Evolutionary conservation across 2,797 vertebrate species (phyloP).

Genomic region (Phoeniculus purpureus): DNA sequence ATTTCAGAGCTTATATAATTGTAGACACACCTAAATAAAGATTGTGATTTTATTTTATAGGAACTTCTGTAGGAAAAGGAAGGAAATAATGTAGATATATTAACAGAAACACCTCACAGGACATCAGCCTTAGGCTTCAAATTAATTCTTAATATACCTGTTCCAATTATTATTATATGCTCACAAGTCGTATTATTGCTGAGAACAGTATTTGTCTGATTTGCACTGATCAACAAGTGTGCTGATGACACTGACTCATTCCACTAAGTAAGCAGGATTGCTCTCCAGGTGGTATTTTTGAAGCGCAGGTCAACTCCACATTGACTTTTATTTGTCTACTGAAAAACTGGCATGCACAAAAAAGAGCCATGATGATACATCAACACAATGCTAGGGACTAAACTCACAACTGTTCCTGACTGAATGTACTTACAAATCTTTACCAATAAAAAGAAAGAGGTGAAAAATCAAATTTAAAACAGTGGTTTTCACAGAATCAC

Average conservation of each 20-base stretch:
- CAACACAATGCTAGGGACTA: not conserved
- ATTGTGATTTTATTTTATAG: not conserved
- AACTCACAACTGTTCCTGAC: not conserved
- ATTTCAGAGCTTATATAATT: conserved; percentile 5
- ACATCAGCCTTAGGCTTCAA: not conserved
- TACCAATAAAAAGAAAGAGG: not conserved
- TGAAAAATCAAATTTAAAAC: not conserved
- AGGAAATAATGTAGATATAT: not conserved
- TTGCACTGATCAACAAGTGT: conserved; percentile 3
- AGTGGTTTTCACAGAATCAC: not conserved
- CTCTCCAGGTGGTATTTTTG: not conserved
- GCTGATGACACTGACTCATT: conserved; percentile 1
- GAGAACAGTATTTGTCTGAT: not conserved
- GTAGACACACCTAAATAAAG: not conserved
- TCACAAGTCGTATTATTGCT: not conserved
- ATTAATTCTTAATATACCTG: not conserved
- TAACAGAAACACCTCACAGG: not conserved
- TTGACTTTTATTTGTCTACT: not conserved
- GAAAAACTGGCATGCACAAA: not conserved
- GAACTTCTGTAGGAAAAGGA: not conserved
- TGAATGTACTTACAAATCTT: not conserved
- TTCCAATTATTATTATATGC: not conserved
- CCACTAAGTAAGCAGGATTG: not conserved
- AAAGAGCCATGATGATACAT: not conserved
- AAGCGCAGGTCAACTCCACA: not conserved